Percentiles rank a stretch among this genome's conserved stretches.
Evolutionary conservation across 92 coral and sea anemone species (phyloP).

Genomic region (Parazoanthus atlanticus): DNA sequence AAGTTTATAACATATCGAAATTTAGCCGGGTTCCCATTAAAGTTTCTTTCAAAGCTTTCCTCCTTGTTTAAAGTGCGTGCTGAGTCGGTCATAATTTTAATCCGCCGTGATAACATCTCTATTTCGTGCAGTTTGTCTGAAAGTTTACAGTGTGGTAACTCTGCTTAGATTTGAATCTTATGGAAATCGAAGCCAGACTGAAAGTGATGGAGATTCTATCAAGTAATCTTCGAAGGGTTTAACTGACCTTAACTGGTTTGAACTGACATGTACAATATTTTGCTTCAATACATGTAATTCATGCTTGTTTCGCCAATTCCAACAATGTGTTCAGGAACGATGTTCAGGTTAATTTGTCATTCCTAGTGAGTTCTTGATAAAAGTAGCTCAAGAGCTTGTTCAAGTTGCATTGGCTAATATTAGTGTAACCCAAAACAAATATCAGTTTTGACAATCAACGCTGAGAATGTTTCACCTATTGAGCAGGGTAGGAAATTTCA

Average conservation of each 20-base stretch:
- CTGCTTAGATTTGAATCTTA: not conserved
- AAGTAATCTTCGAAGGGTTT: not conserved
- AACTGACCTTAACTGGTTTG: not conserved
- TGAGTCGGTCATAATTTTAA: not conserved
- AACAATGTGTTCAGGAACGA: not conserved
- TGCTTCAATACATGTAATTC: not conserved
- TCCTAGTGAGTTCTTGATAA: not conserved
- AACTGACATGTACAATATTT: not conserved
- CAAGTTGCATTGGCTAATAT: not conserved
- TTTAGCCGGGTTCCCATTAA: not conserved
- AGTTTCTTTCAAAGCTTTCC: not conserved
- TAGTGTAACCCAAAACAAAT: not conserved
- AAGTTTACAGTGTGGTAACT: not conserved
- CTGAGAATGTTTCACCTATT: not conserved
- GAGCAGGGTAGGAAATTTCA: not conserved
- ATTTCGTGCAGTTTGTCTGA: conserved; percentile 2
- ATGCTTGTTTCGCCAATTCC: not conserved
- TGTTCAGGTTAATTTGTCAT: not conserved
- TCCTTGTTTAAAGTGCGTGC: not conserved
- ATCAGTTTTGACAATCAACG: not conserved
- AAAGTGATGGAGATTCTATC: conserved; percentile 15
- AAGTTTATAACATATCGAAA: not conserved
- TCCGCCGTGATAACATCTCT: not conserved
- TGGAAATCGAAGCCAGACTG: not conserved
- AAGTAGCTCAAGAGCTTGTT: not conserved